Evolutionary conservation across 2,888 invertebrate genomes (phyloP), one percentile per base, ranked within the genome.

Genomic region (Cheilosia vulpina): DNA sequence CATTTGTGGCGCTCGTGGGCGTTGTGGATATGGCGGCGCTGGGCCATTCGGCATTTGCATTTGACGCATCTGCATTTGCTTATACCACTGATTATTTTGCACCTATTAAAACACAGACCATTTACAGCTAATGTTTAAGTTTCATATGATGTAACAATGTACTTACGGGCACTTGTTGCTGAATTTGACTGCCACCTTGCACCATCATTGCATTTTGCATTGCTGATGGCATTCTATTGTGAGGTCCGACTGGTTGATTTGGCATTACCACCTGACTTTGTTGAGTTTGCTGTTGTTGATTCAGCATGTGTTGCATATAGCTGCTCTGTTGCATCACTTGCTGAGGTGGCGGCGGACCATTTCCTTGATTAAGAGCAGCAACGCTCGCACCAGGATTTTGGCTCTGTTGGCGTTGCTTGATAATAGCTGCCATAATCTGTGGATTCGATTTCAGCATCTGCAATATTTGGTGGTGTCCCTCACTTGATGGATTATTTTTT

Each of bases 361-460:
- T 90, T 21, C 90, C 91, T 87, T 73, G 90, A 4, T 88, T 88
- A 11, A 88, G 89, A 4, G 89, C 72, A 9, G 80, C 88, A 21
- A 88, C 89, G 17, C 89, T 89, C 4, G 88, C 88, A 27, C 88
- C 89, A 24, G 90, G 89, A 87, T 91, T 92, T 89, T 91, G 91
- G 87, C 90, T 91, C 87, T 92, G 95, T 93, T 96, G 95, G 91
- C 97, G 94, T 92, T 97, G 97, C 90, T 98, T 97, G 88, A 98
- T 96, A 91, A 98, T 98, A 71, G 98, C 97, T 73, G 98, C 97
- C 97, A 98, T 98, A 58, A 99, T 94, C 89, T 97, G 97, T 50
- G 98, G 98, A 93, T 98, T 98, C 87, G 96, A 96, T 93, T 98
- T 98, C 87, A 98, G 94, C 90, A 98, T 97, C 90, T 96, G 95